Percentiles rank a stretch among this genome's conserved stretches.
phyloP scores from a whole-genome alignment of 2,113 vertebrate species.

The Anguilla japonica region DNA sequence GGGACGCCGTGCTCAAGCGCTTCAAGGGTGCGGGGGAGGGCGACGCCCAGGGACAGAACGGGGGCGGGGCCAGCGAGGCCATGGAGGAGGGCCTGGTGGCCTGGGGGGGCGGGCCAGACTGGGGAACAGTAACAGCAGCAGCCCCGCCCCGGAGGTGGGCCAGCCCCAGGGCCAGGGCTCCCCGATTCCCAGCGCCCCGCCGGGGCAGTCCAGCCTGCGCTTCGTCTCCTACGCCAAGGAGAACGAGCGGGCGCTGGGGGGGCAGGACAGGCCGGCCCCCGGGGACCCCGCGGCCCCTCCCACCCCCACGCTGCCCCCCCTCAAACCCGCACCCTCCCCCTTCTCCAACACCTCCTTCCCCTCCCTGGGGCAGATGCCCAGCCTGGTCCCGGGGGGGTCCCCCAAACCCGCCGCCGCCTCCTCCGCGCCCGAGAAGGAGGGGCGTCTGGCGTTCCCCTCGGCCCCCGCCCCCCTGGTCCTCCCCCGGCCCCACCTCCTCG shows the following conservation, averaged over 20 bases:
- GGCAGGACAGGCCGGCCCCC: conserved; percentile 78
- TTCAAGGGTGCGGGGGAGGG: conserved; percentile 80
- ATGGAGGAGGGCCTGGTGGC: conserved; percentile 72
- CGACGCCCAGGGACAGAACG: conserved; percentile 69
- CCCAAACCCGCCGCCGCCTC: conserved; percentile 64
- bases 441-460: conserved; percentile 62
- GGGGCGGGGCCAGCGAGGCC: conserved; percentile 75
- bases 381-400: conserved; percentile 71
- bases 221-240: conserved; percentile 89
- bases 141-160: conserved; percentile 57
- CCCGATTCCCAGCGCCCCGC: conserved; percentile 68
- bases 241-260: conserved; percentile 83
- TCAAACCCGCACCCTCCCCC: conserved; percentile 73
- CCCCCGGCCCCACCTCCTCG: conserved; percentile 35
- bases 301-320: conserved; percentile 73
- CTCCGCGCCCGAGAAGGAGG: conserved; percentile 72
- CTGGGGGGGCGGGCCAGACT: conserved; percentile 72
- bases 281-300: conserved; percentile 59
- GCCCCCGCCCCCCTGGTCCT: conserved; percentile 71
- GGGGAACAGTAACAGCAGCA: conserved; percentile 59
- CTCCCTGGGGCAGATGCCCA: conserved; percentile 78
- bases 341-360: conserved; percentile 80
- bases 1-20: conserved; percentile 88
- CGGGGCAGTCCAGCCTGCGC: conserved; percentile 80
- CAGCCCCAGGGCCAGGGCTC: conserved; percentile 50